Evolutionary conservation across 2,888 invertebrate species (phyloP), one percentile per base, ranked within the genome.

Genomic region (Hypolimnas misippus): DNA sequence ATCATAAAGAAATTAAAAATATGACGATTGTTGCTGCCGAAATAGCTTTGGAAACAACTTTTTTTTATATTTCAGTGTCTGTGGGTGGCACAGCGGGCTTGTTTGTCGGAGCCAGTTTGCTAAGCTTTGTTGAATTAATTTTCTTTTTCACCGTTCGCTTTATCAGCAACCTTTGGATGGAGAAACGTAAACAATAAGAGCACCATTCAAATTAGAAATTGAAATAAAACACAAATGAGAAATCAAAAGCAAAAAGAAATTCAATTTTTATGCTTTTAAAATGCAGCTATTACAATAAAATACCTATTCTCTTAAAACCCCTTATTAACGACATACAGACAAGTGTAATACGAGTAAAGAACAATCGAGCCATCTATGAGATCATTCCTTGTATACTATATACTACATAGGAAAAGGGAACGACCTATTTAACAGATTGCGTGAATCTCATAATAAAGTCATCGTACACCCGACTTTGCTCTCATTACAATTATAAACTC

Each of bases 31-130:
- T 14, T 50, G 19, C 52, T 49, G n/a, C 16, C 35, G n/a, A 21
- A 25, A 35, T 14, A 21, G 38, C 38, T 55, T 49, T 16, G 17
- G 19, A 42, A 61, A 50, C n/a, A 52, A 7, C 3, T 31, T 29
- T 35, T 17, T 46, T 60, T 63, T 31, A 38, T 46, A 61, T 80
- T 87, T 57, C 79, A 95, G 95, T 95, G 14, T 94, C 94, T 0
- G 90, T 94, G 67, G 95, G 95, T 4, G 94, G 94, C 40, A 94
- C 94, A 2, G 93, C 94, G 0, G 94, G 94, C 0, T 85, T 95
- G 0, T 94, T 95, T 75, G 93, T 94, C 12, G 95, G 95, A 10
- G 94, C 94, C 8, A 95, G 95, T 75, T 73, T 95, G n/a, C 83
- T 95, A 0, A 95, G 95, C 73, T 94, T 95, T 71, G 93, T 94